Conservation (phyloP, 1,140 invertebrate genomes). For the Rhyzopertha dominica region DNA sequence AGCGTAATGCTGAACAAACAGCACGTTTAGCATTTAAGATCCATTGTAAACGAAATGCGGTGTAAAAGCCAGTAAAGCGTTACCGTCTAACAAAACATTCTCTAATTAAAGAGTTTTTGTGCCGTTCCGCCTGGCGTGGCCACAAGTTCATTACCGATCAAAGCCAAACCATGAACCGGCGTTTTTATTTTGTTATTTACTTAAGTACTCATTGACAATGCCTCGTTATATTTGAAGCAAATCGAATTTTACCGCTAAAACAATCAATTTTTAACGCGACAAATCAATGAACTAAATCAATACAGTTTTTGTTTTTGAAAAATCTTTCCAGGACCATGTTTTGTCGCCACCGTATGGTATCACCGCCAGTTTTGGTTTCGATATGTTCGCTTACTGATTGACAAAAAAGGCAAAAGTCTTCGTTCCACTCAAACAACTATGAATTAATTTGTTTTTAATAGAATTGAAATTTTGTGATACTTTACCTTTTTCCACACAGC, state of each 20-base stretch:
- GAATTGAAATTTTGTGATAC: no score
- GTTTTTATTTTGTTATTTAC: conserved; percentile 28
- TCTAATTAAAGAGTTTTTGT: conserved; percentile 42
- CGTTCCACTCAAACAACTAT: no score
- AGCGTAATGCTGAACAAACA: no score
- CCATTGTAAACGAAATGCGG: no score
- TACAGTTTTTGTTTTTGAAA: conserved; percentile 25
- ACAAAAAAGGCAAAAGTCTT: no score
- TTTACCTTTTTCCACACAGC: no score
- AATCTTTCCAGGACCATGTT: no score
- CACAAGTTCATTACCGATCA: conserved; percentile 42
- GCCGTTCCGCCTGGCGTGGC: conserved; percentile 32
- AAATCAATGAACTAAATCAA: conserved; percentile 40
- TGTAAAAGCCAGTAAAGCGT: conserved; percentile 31
- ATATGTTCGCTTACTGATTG: no score
- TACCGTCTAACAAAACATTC: conserved; percentile 32
- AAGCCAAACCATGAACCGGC: conserved; percentile 31
- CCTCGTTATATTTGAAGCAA: conserved; percentile 37
- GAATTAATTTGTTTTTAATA: no score
- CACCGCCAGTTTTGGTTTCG: no score
- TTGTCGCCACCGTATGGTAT: no score
- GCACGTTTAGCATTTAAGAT: no score
- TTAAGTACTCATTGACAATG: conserved; percentile 36
- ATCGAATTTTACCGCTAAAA: conserved; percentile 37
- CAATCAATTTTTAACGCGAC: conserved; percentile 36